Evolutionary conservation across 2,888 invertebrate genomes (phyloP).

Genomic region (Chirona hameri): DNA sequence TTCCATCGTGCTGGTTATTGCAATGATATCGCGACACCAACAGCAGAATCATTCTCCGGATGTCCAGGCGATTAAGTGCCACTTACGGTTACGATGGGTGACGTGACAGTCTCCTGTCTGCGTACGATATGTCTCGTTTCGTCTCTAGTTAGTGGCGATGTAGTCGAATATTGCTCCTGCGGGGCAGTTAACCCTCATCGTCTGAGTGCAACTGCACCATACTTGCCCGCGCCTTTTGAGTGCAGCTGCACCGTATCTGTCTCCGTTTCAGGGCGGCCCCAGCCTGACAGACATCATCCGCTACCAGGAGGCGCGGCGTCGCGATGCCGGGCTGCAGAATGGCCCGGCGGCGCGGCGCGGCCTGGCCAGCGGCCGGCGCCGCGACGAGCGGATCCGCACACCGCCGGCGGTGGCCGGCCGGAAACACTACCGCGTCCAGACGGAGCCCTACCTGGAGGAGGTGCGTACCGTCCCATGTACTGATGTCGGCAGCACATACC

Average conservation of each 20-base stretch:
- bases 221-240: neutral
- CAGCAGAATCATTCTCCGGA: too few species aligned
- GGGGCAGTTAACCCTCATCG: too few species aligned
- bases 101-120: too few species aligned
- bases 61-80: too few species aligned
- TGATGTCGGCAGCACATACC: too few species aligned
- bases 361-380: neutral
- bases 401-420: conserved; percentile 78
- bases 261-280: neutral
- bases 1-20: too few species aligned
- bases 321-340: neutral
- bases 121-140: too few species aligned
- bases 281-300: conserved; percentile 14
- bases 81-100: too few species aligned
- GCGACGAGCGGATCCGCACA: conserved; percentile 55
- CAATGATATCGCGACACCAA: too few species aligned
- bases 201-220: neutral
- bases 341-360: neutral
- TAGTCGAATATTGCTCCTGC: too few species aligned
- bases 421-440: conserved; percentile 81
- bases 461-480: conserved; percentile 46
- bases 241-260: neutral
- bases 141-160: too few species aligned
- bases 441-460: conserved; percentile 84
- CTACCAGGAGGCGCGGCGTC: conserved; percentile 3